Evolutionary conservation across 2,113 vertebrate genomes (phyloP).

Genomic region (Bubo bubo): DNA sequence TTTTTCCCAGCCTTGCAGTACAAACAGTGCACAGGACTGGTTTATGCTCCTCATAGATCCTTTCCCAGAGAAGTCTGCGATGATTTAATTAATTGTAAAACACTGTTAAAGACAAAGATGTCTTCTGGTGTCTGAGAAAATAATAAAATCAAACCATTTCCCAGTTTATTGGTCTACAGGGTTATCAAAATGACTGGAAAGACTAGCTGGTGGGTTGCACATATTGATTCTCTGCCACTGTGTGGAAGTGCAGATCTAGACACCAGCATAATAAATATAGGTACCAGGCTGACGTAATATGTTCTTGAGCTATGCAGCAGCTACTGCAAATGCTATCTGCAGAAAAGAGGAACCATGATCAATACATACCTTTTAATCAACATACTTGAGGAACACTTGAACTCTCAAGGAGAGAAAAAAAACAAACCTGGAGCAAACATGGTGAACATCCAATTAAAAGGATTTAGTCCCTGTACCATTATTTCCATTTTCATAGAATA

Average conservation of each 20-base stretch:
- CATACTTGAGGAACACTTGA: not conserved
- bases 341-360: conserved; percentile 6
- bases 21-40: not conserved
- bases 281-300: conserved; percentile 22
- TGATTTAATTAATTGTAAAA: conserved; percentile 54
- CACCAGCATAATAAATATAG: conserved; percentile 46
- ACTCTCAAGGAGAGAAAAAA: not conserved
- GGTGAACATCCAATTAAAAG: not conserved
- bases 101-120: conserved; percentile 7
- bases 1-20: not conserved
- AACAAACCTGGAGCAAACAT: not conserved
- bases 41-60: not conserved
- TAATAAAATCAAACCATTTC: conserved; percentile 46
- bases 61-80: not conserved
- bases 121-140: conserved; percentile 35
- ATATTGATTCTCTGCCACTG: conserved; percentile 61
- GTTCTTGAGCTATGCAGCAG: conserved; percentile 13
- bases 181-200: conserved; percentile 42
- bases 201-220: conserved; percentile 41
- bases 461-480: not conserved
- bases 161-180: conserved; percentile 44
- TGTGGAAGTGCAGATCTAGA: conserved; percentile 39
- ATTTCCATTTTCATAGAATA: not conserved
- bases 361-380: conserved; percentile 63
- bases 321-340: conserved; percentile 18